These are phyloP conservation scores for Epirrhoe alternata DNA, from an alignment of 2,888 invertebrate genomes.

Conservation along the genomic window DNA sequence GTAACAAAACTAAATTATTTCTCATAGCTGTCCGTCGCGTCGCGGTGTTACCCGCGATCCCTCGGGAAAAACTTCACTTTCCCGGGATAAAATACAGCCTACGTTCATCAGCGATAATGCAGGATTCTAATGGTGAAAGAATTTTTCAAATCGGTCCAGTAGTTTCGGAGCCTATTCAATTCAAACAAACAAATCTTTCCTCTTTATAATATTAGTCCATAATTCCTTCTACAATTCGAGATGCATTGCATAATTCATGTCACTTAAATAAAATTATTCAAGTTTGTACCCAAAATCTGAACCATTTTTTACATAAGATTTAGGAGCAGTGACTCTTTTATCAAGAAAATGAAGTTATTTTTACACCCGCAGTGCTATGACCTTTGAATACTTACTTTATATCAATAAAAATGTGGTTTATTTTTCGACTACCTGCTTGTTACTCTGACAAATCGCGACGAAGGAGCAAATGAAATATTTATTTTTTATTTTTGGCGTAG, in stretches of 20 bases:
- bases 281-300: neutral
- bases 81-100: no score
- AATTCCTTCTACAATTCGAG: no score
- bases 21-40: neutral
- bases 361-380: neutral
- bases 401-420: neutral
- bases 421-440: neutral
- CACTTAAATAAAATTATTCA: neutral
- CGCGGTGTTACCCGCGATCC: no score
- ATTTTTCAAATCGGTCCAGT: no score
- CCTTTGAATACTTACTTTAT: neutral
- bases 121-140: no score
- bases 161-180: no score
- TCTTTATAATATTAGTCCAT: no score
- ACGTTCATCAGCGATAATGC: no score
- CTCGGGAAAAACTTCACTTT: no score
- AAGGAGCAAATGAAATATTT: neutral
- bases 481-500: neutral
- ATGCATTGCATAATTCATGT: neutral
- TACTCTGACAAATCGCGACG: neutral
- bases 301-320: neutral
- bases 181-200: no score
- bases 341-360: slow-evolving; percentile 1
- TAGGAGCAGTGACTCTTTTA: neutral
- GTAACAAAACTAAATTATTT: neutral